Evolutionary conservation across 2,888 invertebrate genomes (phyloP).

Genomic region (Peribatodes rhomboidaria): DNA sequence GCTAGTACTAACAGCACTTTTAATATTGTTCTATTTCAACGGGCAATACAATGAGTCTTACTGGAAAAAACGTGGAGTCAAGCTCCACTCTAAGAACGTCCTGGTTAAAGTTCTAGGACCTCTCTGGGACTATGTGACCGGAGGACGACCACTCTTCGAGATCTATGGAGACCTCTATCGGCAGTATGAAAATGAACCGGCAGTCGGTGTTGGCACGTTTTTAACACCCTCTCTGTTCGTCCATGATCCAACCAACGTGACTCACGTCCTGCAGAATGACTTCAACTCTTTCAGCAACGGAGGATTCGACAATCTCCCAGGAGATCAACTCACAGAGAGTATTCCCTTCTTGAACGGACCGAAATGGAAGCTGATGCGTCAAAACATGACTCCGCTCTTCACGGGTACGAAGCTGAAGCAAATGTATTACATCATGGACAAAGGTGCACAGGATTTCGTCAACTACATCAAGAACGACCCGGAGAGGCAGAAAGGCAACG

Average conservation of each 20-base stretch:
- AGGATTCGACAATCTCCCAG: conserved; percentile 53
- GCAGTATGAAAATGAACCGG: conserved; percentile 56
- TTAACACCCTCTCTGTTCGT: conserved; percentile 52
- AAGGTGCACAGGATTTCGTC: conserved; percentile 62
- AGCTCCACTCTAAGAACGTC: conserved; percentile 32
- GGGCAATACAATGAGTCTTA: conserved; percentile 56
- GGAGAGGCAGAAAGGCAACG: conserved; percentile 33
- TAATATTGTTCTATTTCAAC: conserved; percentile 9
- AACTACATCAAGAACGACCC: conserved; percentile 54
- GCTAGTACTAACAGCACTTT: not conserved
- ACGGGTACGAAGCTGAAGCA: conserved; percentile 67
- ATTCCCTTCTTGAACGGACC: conserved; percentile 61
- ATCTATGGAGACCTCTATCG: conserved; percentile 54
- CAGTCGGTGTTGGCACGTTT: conserved; percentile 52
- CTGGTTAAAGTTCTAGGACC: conserved; percentile 21
- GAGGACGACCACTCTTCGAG: not conserved
- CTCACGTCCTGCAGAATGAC: conserved; percentile 57
- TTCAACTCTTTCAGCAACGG: conserved; percentile 61
- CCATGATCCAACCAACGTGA: conserved; percentile 55
- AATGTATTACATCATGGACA: conserved; percentile 69
- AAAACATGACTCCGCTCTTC: conserved; percentile 70
- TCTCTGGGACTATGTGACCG: conserved; percentile 8
- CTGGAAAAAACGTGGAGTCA: conserved; percentile 59
- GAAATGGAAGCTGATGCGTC: conserved; percentile 67
- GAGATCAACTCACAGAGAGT: conserved; percentile 60